Evolutionary conservation across 1,140 invertebrate species (phyloP).

Genomic region (Rhagoletis zephyria): DNA sequence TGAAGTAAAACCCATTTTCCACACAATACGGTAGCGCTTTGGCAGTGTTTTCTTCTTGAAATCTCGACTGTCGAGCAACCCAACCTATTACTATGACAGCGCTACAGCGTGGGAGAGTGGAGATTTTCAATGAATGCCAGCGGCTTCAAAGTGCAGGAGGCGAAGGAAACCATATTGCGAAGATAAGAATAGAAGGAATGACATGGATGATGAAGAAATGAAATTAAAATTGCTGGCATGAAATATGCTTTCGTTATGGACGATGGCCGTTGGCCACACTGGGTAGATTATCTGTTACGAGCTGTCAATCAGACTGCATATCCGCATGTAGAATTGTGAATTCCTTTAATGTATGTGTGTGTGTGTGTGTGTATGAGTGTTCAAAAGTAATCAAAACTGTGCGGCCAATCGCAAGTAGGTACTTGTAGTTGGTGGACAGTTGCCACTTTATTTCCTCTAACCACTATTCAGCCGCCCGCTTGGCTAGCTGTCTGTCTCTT

Average conservation of each 20-base stretch:
- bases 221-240: slow-evolving; percentile 17
- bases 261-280: neutral
- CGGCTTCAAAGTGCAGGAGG: neutral
- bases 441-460: neutral
- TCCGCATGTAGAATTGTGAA: too few relatives aligned
- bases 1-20: neutral
- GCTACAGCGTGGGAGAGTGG: neutral
- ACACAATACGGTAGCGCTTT: neutral
- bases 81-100: neutral
- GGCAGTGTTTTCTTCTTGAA: neutral
- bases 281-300: neutral
- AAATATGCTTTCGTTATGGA: neutral
- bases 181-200: neutral
- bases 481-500: neutral
- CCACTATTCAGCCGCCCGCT: neutral
- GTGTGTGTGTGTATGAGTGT: neutral
- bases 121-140: neutral
- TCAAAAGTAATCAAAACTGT: slow-evolving; percentile 39
- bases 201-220: neutral
- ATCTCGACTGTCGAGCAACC: neutral
- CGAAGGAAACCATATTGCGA: neutral
- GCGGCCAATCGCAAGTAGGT: neutral
- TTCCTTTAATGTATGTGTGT: neutral
- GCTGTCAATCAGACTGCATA: neutral
- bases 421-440: neutral